phyloP scores from a whole-genome alignment of 2,113 vertebrate genomes.

The Isurus oxyrinchus region DNA sequence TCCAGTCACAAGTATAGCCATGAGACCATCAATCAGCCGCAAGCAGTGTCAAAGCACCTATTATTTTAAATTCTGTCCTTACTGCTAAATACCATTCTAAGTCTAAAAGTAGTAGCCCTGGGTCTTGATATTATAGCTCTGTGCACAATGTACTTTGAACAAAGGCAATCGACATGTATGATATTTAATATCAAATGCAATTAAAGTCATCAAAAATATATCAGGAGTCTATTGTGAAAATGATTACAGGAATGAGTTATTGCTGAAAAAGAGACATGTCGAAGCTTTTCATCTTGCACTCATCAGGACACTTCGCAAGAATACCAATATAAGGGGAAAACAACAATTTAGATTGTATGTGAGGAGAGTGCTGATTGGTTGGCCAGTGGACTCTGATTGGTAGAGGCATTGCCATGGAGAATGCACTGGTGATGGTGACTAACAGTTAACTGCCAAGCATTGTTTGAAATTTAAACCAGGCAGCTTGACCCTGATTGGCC shows the following conservation, averaged over 20 bases:
- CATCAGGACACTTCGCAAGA: no score
- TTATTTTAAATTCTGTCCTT: background rate
- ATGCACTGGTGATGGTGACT: no score
- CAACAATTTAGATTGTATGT: no score
- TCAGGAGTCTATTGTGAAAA: background rate
- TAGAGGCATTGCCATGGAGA: no score
- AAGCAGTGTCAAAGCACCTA: background rate
- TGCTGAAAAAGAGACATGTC: no score
- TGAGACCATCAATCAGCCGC: background rate
- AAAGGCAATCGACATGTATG: background rate
- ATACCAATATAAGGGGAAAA: no score
- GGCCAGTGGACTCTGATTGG: no score
- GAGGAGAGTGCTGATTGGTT: no score
- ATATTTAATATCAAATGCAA: background rate
- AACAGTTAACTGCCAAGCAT: no score
- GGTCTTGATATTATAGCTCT: background rate
- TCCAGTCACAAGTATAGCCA: background rate
- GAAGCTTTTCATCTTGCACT: no score
- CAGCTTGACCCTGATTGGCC: no score
- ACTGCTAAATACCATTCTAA: background rate
- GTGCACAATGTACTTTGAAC: background rate
- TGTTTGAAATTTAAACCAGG: no score
- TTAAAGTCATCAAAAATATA: slow-evolving; percentile 6
- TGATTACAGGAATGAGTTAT: background rate
- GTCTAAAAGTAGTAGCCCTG: background rate